These are phyloP conservation scores for Trematomus bernacchii DNA, from an alignment of 2,797 vertebrate genomes.

Conservation along the genomic window DNA sequence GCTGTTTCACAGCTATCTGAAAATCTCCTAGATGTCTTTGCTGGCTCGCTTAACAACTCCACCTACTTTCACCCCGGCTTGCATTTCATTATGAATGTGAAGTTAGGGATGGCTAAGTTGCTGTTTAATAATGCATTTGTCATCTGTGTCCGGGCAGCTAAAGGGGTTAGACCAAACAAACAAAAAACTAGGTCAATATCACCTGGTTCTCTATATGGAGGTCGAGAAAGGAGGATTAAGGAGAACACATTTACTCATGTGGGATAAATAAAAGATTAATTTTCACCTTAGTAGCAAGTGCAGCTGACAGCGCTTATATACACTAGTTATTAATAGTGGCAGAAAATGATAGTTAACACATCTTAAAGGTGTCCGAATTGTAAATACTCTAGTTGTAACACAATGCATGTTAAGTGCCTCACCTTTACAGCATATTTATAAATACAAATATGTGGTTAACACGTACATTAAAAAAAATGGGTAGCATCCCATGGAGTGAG, in stretches of 20 bases:
- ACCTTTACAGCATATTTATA: background rate
- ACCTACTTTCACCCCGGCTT: conserved; percentile 63
- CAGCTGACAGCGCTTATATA: background rate
- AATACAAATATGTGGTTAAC: background rate
- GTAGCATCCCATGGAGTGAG: background rate
- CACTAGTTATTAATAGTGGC: background rate
- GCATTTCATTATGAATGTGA: conserved; percentile 70
- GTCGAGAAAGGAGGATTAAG: conserved; percentile 44
- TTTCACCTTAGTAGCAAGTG: conserved; percentile 22
- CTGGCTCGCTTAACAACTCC: conserved; percentile 65
- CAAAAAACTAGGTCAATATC: conserved; percentile 77
- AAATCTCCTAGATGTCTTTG: conserved; percentile 76
- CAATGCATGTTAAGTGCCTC: background rate
- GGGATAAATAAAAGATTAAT: conserved; percentile 3
- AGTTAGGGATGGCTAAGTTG: conserved; percentile 65
- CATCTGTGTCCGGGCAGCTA: conserved; percentile 67
- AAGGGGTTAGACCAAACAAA: conserved; percentile 68
- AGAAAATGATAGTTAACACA: conserved; percentile 5
- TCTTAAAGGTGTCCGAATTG: background rate
- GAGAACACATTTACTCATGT: conserved; percentile 30
- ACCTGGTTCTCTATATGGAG: conserved; percentile 67
- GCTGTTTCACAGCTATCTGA: conserved; percentile 82
- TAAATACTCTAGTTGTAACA: background rate
- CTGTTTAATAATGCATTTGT: conserved; percentile 78
- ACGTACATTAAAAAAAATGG: background rate